Percentiles rank a stretch among this genome's conserved stretches.
phyloP scores from a whole-genome alignment of 2,797 vertebrate genomes.

The Megalops cyprinoides region DNA sequence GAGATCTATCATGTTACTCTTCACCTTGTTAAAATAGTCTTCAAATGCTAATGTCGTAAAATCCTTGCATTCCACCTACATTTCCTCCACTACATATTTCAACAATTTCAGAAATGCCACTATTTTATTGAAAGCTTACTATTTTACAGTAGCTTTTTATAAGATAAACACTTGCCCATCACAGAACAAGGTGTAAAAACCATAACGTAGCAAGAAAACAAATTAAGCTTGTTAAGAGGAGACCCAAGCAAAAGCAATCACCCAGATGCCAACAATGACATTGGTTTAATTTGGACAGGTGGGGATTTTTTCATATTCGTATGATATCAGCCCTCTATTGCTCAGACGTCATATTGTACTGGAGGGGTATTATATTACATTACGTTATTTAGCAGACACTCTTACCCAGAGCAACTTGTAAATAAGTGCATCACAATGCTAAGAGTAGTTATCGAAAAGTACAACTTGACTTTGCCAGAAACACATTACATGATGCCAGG shows the following conservation, averaged over 20 bases:
- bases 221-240: neutral
- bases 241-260: neutral
- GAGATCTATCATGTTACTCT: neutral
- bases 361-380: too few species aligned
- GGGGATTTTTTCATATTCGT: neutral
- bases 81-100: too few species aligned
- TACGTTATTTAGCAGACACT: too few species aligned
- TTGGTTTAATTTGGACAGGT: neutral
- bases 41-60: neutral
- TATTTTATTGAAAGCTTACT: too few species aligned
- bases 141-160: too few species aligned
- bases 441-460: too few species aligned
- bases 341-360: neutral
- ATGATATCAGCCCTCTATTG: neutral
- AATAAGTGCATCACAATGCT: too few species aligned
- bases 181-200: too few species aligned
- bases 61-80: neutral
- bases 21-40: neutral
- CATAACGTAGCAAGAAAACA: neutral
- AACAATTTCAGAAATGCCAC: too few species aligned
- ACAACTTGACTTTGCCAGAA: neutral
- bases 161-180: too few species aligned
- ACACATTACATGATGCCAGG: neutral
- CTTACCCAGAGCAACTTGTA: too few species aligned
- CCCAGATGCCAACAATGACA: neutral